phyloP scores from a whole-genome alignment of 2,888 invertebrate genomes.

The Machimus atricapillus region DNA sequence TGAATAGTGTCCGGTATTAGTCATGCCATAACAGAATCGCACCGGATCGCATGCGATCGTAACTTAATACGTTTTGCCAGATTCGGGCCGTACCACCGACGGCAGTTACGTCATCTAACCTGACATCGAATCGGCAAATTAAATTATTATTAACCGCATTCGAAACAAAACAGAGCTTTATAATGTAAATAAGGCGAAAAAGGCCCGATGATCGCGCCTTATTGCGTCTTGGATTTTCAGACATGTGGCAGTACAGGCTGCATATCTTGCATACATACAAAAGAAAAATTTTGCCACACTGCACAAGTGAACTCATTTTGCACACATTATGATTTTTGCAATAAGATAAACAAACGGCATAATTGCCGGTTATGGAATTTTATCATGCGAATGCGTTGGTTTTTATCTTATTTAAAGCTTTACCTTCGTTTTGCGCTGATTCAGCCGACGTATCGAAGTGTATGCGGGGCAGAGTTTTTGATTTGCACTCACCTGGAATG shows the following conservation, averaged over 20 bases:
- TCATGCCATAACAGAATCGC: not conserved
- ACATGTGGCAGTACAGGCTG: not conserved
- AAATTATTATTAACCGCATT: not conserved
- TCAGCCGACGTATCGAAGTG: conserved; percentile 61
- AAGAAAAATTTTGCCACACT: not conserved
- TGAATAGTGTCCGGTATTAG: not conserved
- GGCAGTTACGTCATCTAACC: not conserved
- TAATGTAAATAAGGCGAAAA: not conserved
- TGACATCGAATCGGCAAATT: not conserved
- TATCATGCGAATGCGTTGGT: not conserved
- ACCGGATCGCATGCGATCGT: not conserved
- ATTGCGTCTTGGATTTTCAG: not conserved
- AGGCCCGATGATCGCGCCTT: not conserved
- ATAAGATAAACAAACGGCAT: conserved; percentile 2
- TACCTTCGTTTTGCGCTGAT: conserved; percentile 61
- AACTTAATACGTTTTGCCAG: not conserved
- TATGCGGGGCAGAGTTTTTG: conserved; percentile 63
- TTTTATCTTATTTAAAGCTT: conserved; percentile 42
- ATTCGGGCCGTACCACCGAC: not conserved
- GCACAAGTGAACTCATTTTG: not conserved
- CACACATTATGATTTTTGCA: not conserved
- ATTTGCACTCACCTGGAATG: conserved; percentile 63
- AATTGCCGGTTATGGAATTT: not conserved
- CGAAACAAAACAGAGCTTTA: not conserved
- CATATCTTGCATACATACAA: not conserved